phyloP scores from a whole-genome alignment of 2,888 invertebrate genomes.

The Theristus sp. region DNA sequence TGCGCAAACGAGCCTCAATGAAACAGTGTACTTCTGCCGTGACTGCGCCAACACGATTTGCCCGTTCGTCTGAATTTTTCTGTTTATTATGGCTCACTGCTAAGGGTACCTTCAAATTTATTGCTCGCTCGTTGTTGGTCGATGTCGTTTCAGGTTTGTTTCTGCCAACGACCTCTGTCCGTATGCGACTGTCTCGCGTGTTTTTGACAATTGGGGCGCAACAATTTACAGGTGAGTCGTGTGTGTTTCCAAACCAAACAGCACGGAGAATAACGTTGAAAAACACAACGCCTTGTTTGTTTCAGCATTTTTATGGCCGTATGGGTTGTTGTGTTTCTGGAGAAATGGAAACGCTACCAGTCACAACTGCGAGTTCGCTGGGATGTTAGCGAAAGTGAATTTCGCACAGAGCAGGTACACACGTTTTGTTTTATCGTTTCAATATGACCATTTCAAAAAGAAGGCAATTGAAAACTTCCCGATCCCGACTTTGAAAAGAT shows the following conservation, averaged over 20 bases:
- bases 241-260: neutral
- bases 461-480: too few species aligned
- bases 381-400: constrained; percentile 5
- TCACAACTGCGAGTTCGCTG: constrained; percentile 2
- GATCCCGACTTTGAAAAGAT: too few species aligned
- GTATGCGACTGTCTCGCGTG: neutral
- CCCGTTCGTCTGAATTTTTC: too few species aligned
- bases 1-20: neutral
- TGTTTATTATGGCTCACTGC: too few species aligned
- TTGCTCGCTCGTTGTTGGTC: too few species aligned
- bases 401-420: neutral
- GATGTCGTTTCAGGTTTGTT: too few species aligned
- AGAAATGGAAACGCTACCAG: constrained; percentile 60
- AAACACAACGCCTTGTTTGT: too few species aligned
- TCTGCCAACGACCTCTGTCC: too few species aligned
- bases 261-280: too few species aligned
- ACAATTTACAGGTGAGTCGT: neutral
- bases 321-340: constrained; percentile 77
- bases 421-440: too few species aligned
- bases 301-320: constrained; percentile 86
- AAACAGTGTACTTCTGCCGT: neutral
- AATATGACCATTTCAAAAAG: too few species aligned
- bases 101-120: too few species aligned
- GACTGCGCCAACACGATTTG: neutral
- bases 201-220: constrained; percentile 3